phyloP scores from a whole-genome alignment of 2,888 invertebrate species.

The Lasioglossum figueresi region DNA sequence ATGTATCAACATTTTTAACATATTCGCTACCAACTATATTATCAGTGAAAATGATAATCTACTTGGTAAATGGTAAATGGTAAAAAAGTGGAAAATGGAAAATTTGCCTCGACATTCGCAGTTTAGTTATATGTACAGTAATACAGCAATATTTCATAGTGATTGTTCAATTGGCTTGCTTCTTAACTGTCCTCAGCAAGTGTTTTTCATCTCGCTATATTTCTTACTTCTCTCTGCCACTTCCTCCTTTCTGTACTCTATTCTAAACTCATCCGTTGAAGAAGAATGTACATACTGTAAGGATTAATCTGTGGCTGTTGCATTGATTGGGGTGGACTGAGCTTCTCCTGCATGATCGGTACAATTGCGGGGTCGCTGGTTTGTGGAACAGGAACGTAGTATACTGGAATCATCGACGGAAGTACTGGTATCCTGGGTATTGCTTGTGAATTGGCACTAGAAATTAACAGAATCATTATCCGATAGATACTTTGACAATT shows the following conservation, averaged over 20 bases:
- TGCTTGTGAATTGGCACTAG: conserved; percentile 70
- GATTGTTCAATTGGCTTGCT: not conserved
- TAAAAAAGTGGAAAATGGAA: too few relatives aligned
- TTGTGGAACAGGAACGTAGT: conserved; percentile 85
- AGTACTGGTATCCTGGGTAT: conserved; percentile 82
- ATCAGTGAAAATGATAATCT: not conserved
- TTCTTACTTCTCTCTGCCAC: not conserved
- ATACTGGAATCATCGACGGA: conserved; percentile 83
- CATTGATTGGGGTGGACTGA: conserved; percentile 35
- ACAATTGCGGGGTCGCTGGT: conserved; percentile 60
- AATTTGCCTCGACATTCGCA: not conserved
- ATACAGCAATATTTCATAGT: not conserved
- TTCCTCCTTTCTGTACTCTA: not conserved
- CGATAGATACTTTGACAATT: not conserved
- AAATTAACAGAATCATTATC: conserved; percentile 26
- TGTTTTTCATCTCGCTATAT: not conserved
- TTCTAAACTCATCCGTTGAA: not conserved
- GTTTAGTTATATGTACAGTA: not conserved
- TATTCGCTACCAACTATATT: not conserved
- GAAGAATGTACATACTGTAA: conserved; percentile 66
- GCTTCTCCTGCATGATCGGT: conserved; percentile 49
- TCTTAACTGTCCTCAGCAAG: not conserved
- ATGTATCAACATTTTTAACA: not conserved
- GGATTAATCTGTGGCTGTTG: conserved; percentile 48
- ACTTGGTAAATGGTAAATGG: too few relatives aligned